These are phyloP conservation scores for Acanthosoma haemorrhoidale DNA, from an alignment of 2,888 invertebrate species.

Conservation along the genomic window DNA sequence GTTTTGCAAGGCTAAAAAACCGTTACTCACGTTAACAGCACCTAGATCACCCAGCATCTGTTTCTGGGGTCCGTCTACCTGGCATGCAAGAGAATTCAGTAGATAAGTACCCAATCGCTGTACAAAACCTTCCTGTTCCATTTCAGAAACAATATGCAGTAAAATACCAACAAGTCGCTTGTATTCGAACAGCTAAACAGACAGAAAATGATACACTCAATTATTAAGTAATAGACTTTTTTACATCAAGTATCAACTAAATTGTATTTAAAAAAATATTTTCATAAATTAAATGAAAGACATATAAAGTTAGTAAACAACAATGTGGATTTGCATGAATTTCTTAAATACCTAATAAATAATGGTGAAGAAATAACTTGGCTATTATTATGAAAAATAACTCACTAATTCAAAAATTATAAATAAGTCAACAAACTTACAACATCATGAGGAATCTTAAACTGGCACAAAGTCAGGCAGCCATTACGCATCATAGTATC, in stretches of 20 bases:
- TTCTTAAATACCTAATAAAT: no score
- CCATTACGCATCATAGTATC: conserved; percentile 95
- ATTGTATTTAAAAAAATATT: no score
- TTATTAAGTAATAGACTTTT: no score
- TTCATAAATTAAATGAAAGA: no score
- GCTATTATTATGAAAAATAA: no score
- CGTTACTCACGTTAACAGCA: conserved; percentile 67
- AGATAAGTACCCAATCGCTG: conserved; percentile 92
- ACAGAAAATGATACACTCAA: no score
- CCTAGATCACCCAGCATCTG: conserved; percentile 83
- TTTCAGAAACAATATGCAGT: conserved; percentile 72
- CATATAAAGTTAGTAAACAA: no score
- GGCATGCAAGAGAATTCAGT: conserved; percentile 91
- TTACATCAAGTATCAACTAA: no score
- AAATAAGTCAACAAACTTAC: conserved; percentile 52
- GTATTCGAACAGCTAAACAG: conserved; percentile 82
- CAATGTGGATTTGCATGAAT: no score
- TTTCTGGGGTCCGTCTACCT: conserved; percentile 91
- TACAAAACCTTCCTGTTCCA: conserved; percentile 83
- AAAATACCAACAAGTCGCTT: conserved; percentile 77
- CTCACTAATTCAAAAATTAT: no score
- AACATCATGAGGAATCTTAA: conserved; percentile 90
- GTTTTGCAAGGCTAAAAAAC: background rate
- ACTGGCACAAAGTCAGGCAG: conserved; percentile 86
- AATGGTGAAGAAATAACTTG: no score